Evolutionary conservation across 1,140 invertebrate genomes (phyloP).

Genomic region (Drosophila pseudoobscura): DNA sequence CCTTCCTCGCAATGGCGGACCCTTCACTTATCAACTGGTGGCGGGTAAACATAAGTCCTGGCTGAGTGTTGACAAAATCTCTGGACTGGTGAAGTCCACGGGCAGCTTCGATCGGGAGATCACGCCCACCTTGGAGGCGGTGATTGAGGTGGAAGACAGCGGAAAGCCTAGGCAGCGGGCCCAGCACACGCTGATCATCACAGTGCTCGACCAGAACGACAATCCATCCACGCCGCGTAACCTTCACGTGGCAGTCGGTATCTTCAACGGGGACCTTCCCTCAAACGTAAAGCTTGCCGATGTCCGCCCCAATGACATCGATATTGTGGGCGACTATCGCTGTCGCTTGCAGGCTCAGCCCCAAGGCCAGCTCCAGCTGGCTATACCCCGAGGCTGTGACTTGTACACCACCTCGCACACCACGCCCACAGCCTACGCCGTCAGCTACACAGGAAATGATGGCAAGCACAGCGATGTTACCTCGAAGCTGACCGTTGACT

Average conservation of each 20-base stretch:
- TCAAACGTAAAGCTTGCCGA: constrained; percentile 91
- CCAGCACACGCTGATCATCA: constrained; percentile 90
- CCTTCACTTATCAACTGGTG: constrained; percentile 92
- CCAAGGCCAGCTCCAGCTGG: constrained; percentile 84
- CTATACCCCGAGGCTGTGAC: constrained; percentile 90
- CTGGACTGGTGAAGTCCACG: constrained; percentile 91
- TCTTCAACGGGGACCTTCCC: constrained; percentile 89
- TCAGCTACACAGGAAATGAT: constrained; percentile 94
- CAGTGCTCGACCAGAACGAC: constrained; percentile 95
- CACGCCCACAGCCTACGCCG: constrained; percentile 88
- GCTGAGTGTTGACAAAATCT: constrained; percentile 86
- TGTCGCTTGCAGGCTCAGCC: constrained; percentile 88
- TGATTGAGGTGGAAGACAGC: constrained; percentile 94
- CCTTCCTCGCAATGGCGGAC: constrained; percentile 94
- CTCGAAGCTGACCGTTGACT: constrained; percentile 92
- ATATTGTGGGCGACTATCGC: constrained; percentile 93
- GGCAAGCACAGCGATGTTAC: constrained; percentile 92
- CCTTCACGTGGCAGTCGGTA: constrained; percentile 91
- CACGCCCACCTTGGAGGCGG: constrained; percentile 89
- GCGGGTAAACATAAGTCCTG: constrained; percentile 89
- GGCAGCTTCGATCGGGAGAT: constrained; percentile 92
- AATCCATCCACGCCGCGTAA: constrained; percentile 93
- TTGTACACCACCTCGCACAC: constrained; percentile 88
- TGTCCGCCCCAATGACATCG: constrained; percentile 95
- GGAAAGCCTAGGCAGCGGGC: constrained; percentile 92